Percentiles rank a stretch among this genome's conserved stretches.
These are phyloP conservation scores for Ophonus ardosiacus DNA, from an alignment of 2,888 invertebrate species.

Conservation along the genomic window DNA sequence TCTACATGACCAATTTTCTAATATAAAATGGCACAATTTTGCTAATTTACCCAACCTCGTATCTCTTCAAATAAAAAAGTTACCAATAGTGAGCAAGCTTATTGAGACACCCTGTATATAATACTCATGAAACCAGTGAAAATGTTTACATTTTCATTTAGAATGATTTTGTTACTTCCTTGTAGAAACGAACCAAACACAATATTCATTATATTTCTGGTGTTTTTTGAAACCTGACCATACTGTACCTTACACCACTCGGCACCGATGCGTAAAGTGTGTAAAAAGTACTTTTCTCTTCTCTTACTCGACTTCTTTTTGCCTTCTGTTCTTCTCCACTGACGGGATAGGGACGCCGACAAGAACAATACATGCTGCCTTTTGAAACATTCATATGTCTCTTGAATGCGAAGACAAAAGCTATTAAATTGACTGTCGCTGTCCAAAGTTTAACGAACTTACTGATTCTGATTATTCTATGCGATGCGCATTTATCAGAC, in stretches of 20 bases:
- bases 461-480: conserved; percentile 8
- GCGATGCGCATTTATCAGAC: conserved; percentile 33
- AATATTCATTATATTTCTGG: too few relatives aligned
- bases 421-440: conserved; percentile 51
- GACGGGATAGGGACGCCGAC: background rate
- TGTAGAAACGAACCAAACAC: too few relatives aligned
- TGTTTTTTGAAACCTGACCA: background rate
- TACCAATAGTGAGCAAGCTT: too few relatives aligned
- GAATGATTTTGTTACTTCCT: too few relatives aligned
- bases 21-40: too few relatives aligned
- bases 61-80: too few relatives aligned
- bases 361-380: conserved; percentile 38
- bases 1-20: too few relatives aligned
- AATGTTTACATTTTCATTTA: too few relatives aligned
- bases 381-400: conserved; percentile 53
- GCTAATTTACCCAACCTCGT: too few relatives aligned
- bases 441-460: conserved; percentile 32
- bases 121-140: too few relatives aligned
- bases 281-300: background rate
- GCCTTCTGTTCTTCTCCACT: background rate
- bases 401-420: conserved; percentile 48
- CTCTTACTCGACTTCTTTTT: conserved; percentile 34
- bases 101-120: too few relatives aligned
- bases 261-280: conserved; percentile 1
- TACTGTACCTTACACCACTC: background rate